Evolutionary conservation across 2,888 invertebrate species (phyloP).

Genomic region (Thymelicus sylvestris): DNA sequence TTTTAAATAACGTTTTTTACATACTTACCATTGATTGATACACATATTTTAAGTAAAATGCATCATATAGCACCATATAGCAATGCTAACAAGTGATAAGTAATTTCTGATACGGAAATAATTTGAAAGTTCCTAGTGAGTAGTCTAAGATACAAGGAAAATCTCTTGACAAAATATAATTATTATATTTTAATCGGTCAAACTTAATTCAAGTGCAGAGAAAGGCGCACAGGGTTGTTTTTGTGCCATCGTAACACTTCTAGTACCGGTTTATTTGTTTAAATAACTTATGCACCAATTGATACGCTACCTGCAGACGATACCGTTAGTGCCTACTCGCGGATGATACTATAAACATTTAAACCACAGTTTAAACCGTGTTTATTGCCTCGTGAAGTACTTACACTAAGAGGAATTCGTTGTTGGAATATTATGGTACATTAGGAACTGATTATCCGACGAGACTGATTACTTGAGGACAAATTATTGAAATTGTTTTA

Average conservation of each 20-base stretch:
- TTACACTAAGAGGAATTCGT: not conserved
- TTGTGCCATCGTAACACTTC: constrained; percentile 42
- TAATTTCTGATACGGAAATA: too few species aligned
- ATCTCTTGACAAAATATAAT: too few species aligned
- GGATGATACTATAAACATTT: constrained; percentile 9
- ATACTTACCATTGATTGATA: too few species aligned
- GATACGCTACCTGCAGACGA: constrained; percentile 39
- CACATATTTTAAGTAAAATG: too few species aligned
- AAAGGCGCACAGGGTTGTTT: constrained; percentile 30
- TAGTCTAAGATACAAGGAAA: too few species aligned
- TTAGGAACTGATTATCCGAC: not conserved
- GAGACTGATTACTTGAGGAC: not conserved
- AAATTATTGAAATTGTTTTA: too few species aligned
- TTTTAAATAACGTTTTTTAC: too few species aligned
- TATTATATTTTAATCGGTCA: constrained; percentile 1
- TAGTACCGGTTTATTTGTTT: constrained; percentile 41
- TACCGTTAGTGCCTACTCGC: constrained; percentile 20
- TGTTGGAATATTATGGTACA: not conserved
- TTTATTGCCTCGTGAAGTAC: not conserved
- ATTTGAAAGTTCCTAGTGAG: too few species aligned
- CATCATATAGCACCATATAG: too few species aligned
- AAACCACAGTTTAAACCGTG: too few species aligned
- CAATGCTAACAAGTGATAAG: too few species aligned
- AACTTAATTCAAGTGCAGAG: constrained; percentile 16
- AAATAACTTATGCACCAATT: constrained; percentile 39